Conservation (phyloP, 2,888 invertebrate species). For the Hydrotaea cyrtoneurina region DNA sequence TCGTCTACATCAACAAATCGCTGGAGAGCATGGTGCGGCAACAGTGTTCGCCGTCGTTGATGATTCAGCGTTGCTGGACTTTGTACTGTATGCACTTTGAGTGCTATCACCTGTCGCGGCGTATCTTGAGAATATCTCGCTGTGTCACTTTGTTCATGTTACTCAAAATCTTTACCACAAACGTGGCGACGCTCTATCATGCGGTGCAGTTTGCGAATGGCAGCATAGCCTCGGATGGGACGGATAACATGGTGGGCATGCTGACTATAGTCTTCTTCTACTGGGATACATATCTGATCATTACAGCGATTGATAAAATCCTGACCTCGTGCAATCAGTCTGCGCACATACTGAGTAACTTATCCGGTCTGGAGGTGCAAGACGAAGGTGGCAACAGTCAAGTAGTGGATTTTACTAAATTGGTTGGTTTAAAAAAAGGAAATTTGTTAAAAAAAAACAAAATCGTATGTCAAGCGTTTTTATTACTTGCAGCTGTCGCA, state of each 20-base stretch:
- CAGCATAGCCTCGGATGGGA: not conserved
- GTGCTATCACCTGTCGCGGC: not conserved
- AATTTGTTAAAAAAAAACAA: no score
- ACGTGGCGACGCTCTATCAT: constrained; percentile 20
- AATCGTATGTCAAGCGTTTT: no score
- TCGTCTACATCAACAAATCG: constrained; percentile 24
- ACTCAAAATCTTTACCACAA: constrained; percentile 24
- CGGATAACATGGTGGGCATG: not conserved
- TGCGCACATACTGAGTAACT: constrained; percentile 2
- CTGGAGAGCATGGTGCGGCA: not conserved
- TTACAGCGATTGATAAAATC: not conserved
- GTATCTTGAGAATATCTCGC: not conserved
- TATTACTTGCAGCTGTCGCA: constrained; percentile 45
- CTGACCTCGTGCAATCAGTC: constrained; percentile 1
- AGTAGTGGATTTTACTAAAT: not conserved
- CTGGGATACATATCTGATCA: constrained; percentile 8
- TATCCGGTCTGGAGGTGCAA: not conserved
- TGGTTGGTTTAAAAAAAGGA: no score
- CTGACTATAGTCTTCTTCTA: constrained; percentile 23
- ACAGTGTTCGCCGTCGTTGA: not conserved
- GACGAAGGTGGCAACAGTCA: not conserved
- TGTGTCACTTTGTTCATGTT: not conserved
- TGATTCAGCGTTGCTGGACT: not conserved
- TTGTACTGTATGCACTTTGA: constrained; percentile 22
- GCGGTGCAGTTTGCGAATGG: constrained; percentile 1